Base-by-base conservation (phyloP, 2,888 invertebrate genomes). In the Patella caerulea region DNA sequence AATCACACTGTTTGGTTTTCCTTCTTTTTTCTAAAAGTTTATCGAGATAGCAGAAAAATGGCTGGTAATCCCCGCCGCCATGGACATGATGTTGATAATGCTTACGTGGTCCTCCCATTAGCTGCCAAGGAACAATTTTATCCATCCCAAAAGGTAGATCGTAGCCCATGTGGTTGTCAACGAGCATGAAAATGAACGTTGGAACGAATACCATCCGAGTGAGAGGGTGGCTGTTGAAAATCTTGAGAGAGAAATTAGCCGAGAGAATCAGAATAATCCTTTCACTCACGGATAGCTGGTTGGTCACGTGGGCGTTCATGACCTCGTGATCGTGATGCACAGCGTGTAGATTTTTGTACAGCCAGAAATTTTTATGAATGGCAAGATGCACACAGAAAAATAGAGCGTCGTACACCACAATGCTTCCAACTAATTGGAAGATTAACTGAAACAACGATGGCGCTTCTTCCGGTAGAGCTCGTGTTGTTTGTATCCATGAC, bases 131-230 rank as follows among this genome's bases (percentile, higher is more conserved):
- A 14, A 89, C 72, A 0, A 89, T 74, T 24, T 85, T 83, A 79
- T 89, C 87, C 19, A 85, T 76, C n/a, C 86, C 85, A 82, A 86
- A 88, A n/a, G 90, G 90, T 54, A 88, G 72, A 79, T 89, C 88
- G 74, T 89, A 89, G 45, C 89, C 90, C 14, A 83, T 80, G 74
- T 90, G 90, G 76, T 89, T 88, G 71, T 89, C 89, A 9, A 88
- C 79, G 9, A 90, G 74, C 78, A 88, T 79, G 24, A 76, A 83
- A 2, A 88, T 77, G 76, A 89, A 89, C 0, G 88, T 75, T 1
- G 88, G 89, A 1, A 90, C 85, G 76, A 88, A 90, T 9, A 86
- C 29, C 34, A 85, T 80, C 56, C 90, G 82, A 0, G 90, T 88
- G 9, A 88, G 75, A 3, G 90, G 90, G 74, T 90, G 90, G 17